These are phyloP conservation scores for Tethea ocularis DNA, from an alignment of 2,888 invertebrate genomes.

Conservation along the genomic window DNA sequence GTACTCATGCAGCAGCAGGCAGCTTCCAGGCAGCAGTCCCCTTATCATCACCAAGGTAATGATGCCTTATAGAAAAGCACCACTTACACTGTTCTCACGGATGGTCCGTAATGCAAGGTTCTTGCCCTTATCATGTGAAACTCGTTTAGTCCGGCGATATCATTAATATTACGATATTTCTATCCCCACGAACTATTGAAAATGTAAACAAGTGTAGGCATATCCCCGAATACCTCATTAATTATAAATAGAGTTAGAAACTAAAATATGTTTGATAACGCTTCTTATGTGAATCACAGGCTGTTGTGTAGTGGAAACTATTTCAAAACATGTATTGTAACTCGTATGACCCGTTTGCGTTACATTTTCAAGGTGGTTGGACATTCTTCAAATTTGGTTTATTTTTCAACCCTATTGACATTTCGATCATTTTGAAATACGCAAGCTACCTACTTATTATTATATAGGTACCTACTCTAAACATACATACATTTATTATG, in stretches of 20 bases:
- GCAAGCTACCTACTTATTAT: neutral
- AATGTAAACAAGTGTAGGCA: neutral
- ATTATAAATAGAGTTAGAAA: too few species aligned
- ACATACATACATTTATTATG: neutral
- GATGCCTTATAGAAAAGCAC: neutral
- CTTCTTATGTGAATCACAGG: neutral
- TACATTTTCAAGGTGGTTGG: too few species aligned
- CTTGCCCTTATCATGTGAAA: too few species aligned
- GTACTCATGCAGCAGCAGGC: constrained; percentile 85
- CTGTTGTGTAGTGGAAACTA: neutral
- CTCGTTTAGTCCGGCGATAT: too few species aligned
- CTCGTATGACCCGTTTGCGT: neutral
- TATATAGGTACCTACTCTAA: neutral
- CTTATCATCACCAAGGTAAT: constrained; percentile 77
- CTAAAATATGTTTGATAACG: too few species aligned
- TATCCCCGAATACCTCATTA: neutral
- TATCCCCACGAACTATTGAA: neutral
- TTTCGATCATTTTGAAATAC: neutral
- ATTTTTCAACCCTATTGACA: neutral
- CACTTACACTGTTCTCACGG: too few species aligned
- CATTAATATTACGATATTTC: too few species aligned
- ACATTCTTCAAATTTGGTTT: neutral
- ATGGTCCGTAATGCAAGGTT: too few species aligned
- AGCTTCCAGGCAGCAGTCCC: constrained; percentile 68
- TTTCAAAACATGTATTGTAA: neutral